Evolutionary conservation across 2,113 vertebrate genomes (phyloP), one percentile per base, ranked within the genome.

Genomic region (Alexandromys fortis): DNA sequence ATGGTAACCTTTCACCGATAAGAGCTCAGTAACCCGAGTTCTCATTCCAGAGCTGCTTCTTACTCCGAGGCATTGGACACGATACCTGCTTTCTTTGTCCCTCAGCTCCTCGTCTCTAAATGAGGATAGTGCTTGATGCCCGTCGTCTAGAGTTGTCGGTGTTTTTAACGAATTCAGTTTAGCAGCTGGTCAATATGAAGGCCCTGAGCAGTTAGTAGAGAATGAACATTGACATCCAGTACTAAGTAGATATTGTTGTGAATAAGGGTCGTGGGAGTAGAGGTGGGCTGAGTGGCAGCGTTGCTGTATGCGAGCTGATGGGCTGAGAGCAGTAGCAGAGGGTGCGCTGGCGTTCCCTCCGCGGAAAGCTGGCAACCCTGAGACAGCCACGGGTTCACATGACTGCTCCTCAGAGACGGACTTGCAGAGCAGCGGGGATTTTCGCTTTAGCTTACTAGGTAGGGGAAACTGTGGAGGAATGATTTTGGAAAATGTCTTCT

Each of bases 121-220:
- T 33, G 28, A 93, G 87, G 42, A 42, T 13, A 55, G 16, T 88
- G 70, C 28, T 12, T 58, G 35, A 85, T 88, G 70, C 8, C 28
- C 1, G 12, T 22, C 19, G 58, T 93, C 63, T 88, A 90, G 47
- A 83, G 47, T 24, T 90, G 67, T 68, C 2, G 6, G 16, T 85
- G 49, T 92, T 90, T 81, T 3, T 92, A 75, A 91, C 19, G 28
- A 68, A 52, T 35, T 33, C 61, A 13, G 35, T 12, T 81, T 24
- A 81, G 52, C 78, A 58, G 35, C 19, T 55, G 33, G 73, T 30
- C 75, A 77, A 77, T 90, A 52, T 58, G 63, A 89, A 94, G 92
- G 55, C 58, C 85, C 70, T 88, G 38, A 93, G 33, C 81, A 73
- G 86, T 78, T 92, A 77, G 81, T 75, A 93, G 75, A 24, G 65